Base-by-base conservation (phyloP, 2,113 vertebrate species). In the Notarius lentiginosus region DNA sequence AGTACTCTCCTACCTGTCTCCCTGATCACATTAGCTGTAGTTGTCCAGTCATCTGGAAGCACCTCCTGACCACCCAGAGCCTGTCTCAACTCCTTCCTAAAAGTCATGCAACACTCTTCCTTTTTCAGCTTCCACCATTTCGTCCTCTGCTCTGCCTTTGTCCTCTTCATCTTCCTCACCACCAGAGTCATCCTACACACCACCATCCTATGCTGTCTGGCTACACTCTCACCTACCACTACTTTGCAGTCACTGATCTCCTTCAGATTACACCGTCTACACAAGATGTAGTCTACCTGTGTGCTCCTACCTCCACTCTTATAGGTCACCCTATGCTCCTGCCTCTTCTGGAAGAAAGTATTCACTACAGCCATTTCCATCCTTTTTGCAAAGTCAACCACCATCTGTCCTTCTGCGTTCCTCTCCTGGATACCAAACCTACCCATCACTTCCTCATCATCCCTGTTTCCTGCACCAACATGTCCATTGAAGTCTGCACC, bases 181-280 rank as follows among this genome's bases (percentile, higher is more conserved):
- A 34, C 12, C 27, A 70, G 4, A 1, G n/a, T 14, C 27, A 68
- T 30, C 7, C 8, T 68, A 68, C 65, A 68, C 58, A 66, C 47
- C 84, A 85, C 47, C 75, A 79, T 68, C 22, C 49, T 3, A 68
- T 68, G 84, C 49, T 86, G 61, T 24, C 61, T 86, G 27, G 17
- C 49, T 68, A 79, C 60, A 66, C 61, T 14, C 17, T 86, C 61
- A 10, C 75, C 58, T 55, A 18, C 47, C 75, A 79, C 24, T 17
- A 86, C 75, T n/a, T 77, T 79, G 20, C 41, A 85, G 14, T 85
- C 34, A 17, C 47, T 20, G 20, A 55, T 53, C 58, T 63, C 58
- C 24, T 53, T 10, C n/a, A 65, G n/a, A 53, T 14, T 5, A 55
- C 15, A 30, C 51, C 34, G 53, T 75, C 68, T 7, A 76, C 83